A percentile compares a stretch with the other conserved stretches of the same genome.
Evolutionary conservation across 2,888 invertebrate genomes (phyloP).

Genomic region (Venusia cambrica): DNA sequence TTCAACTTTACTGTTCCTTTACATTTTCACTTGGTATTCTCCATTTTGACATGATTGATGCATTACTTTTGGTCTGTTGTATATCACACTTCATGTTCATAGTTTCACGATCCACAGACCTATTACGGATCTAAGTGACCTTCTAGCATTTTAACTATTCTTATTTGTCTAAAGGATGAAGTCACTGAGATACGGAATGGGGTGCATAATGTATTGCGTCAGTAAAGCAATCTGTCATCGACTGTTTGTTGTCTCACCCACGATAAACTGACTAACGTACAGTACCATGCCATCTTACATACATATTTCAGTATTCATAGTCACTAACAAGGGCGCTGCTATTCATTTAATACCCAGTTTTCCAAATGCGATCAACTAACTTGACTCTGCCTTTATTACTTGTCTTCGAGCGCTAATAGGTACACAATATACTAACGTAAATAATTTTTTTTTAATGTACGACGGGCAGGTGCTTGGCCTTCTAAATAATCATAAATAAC

Average conservation of each 20-base stretch:
- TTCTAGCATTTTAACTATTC: too few relatives aligned
- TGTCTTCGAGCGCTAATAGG: slow-evolving; percentile 52
- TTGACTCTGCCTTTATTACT: slow-evolving; percentile 59
- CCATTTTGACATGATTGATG: slow-evolving; percentile 42
- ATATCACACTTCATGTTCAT: slow-evolving; percentile 34
- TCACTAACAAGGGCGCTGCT: slow-evolving; percentile 70
- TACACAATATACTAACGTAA: slow-evolving; percentile 9
- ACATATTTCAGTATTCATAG: slow-evolving; percentile 42
- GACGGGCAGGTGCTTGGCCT: too few relatives aligned
- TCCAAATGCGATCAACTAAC: slow-evolving; percentile 64
- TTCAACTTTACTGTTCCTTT: slow-evolving; percentile 60
- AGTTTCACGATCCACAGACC: slow-evolving; percentile 13
- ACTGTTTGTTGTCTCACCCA: slow-evolving; percentile 48
- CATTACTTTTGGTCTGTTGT: slow-evolving; percentile 41
- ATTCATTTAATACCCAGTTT: slow-evolving; percentile 41
- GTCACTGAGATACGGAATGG: slow-evolving; percentile 2
- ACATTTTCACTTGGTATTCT: slow-evolving; percentile 25
- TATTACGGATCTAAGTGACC: slow-evolving; percentile 6
- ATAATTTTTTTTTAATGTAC: too few relatives aligned
- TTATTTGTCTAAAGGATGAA: too few relatives aligned
- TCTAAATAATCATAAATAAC: too few relatives aligned
- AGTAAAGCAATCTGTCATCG: slow-evolving; percentile 50
- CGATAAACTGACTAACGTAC: slow-evolving; percentile 56
- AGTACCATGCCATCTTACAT: slow-evolving; percentile 48
- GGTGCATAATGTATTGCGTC: slow-evolving; percentile 51